Evolutionary conservation across 1,140 invertebrate genomes (phyloP), one percentile per base, ranked within the genome.

Genomic region (Pectinophora gossypiella): DNA sequence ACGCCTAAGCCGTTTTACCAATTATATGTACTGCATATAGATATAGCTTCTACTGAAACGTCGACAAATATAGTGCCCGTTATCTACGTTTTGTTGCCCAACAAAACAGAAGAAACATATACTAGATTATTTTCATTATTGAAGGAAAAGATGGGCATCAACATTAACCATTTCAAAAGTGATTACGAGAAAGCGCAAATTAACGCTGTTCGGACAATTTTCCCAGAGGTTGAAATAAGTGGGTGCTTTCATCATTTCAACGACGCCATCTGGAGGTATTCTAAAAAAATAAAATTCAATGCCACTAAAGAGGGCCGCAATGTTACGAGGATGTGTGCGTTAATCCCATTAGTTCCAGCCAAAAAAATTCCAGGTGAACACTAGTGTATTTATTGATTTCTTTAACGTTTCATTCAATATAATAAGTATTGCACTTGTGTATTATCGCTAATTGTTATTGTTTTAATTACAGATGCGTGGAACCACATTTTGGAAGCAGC

Each of bases 161-260:
- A 27, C 10, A 46, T 63, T 21, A 42, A 55, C 32, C 40, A 45
- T 4, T 59, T 59, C 22, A 62, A 62, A 44, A 42, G 52, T 19
- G 60, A 63, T 47, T 63, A 55, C 16, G 60, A 63, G 47, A 36
- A 48, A 1, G 56, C 45, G 9, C 16, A 43, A 15, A 48, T 58
- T n/a, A 62, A 62, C 36, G 55, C 48, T 19, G 40, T 58, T n/a
- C 19, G 9, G 10, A 23, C 6, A 19, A 45, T 59, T 22, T 63
- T 43, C 47, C 52, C 56, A 12, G 15, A 53, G 2, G 42, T 35
- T 13, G 13, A 21, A 23, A 27, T 63, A 7, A 59, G 22, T 19
- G 61, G 61, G 12, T 63, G 61, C 19, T 63, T 42, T 35, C 36
- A 47, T 9, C 61, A 63, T 44, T 63, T 20, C 20, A 44, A 59